Evolutionary conservation across 1,140 invertebrate species (phyloP), one percentile per base, ranked within the genome.

Genomic region (Melanaphis sacchari): DNA sequence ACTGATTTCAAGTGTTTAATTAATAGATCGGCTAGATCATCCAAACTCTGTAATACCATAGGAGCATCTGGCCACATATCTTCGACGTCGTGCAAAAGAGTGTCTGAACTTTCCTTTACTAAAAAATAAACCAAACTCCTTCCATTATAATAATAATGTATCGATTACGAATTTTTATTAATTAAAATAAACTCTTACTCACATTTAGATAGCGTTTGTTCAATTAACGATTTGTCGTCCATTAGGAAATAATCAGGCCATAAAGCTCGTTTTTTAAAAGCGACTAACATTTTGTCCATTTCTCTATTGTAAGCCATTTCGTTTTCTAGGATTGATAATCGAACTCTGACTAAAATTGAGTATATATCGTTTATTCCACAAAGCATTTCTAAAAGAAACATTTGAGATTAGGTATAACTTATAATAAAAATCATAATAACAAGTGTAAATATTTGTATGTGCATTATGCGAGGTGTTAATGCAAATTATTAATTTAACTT

Each of bases 81-180:
- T 85, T 82, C 66, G 1, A 93, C 91, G 22, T 93, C 91, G 49
- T 93, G 91, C 24, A 93, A 93, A 31, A 93, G 46, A 3, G 91
- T 93, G 15, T 93, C 91, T 31, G 91, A 93, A n/a, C 91, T 93
- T 54, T 93, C 91, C 26, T 93, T 93, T 15, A 93, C 91, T 93
- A 46, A 52, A 84, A 93, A 54, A 31, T 84, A 0, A 31, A 90
- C 49, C 54, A 52, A 24, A 84, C 38, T 84, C 81, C 3, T 38
- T 82, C 15, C 76, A 38, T 24, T 82, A 82, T 24, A 38, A n/a
- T 82, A 82, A 82, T 24, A 38, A n/a, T 82, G 38, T 8, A 82
- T 21, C 22, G 38, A 22, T 82, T 38, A 38, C 36, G 22, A 82
- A 24, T 81, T 38, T 18, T 38, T 82, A n/a, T 43, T 18, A n/a